Conservation (phyloP, 2,888 invertebrate species). For the Andrena chrysosceles region DNA sequence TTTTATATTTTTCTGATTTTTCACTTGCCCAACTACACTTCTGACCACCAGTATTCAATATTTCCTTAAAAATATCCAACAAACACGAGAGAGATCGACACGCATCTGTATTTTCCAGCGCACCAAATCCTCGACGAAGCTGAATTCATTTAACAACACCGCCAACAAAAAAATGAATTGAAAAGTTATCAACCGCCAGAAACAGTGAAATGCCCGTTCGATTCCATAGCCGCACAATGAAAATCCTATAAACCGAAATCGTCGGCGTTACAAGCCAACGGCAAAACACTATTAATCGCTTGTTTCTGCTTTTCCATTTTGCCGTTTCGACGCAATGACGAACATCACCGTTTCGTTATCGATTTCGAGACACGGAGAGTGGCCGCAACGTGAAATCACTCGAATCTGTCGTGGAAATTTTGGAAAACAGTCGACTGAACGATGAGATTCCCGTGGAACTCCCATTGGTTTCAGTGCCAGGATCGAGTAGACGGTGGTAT, state of each 20-base stretch:
- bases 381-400: background rate
- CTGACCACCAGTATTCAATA: too few species aligned
- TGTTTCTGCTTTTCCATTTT: background rate
- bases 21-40: too few species aligned
- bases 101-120: too few species aligned
- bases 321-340: background rate
- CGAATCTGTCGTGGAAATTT: background rate
- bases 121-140: too few species aligned
- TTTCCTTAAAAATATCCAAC: too few species aligned
- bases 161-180: too few species aligned
- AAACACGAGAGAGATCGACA: too few species aligned
- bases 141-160: too few species aligned
- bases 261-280: conserved; percentile 7
- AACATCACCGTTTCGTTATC: conserved; percentile 6
- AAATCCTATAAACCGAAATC: conserved; percentile 46
- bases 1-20: too few species aligned
- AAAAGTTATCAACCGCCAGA: background rate
- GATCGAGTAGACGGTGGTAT: conserved; percentile 44
- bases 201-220: background rate
- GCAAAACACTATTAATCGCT: conserved; percentile 29
- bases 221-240: conserved; percentile 11
- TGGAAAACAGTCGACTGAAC: too few species aligned
- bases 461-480: background rate
- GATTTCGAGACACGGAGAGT: background rate
- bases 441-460: background rate